Conservation (phyloP, 2,797 vertebrate genomes). For the Phaenicophaeus curvirostris region DNA sequence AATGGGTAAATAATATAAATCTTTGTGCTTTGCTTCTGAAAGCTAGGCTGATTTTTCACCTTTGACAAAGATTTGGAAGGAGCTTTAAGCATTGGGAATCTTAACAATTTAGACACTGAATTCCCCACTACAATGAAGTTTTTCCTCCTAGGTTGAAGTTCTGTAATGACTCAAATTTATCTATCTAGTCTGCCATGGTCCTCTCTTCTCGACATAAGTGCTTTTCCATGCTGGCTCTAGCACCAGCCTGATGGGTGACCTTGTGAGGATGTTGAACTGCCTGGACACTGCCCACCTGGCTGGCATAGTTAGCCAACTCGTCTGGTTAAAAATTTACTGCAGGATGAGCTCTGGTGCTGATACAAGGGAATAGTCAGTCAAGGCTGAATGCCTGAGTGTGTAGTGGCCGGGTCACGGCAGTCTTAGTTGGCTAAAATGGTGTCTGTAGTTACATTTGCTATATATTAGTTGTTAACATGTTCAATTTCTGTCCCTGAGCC, state of each 20-base stretch:
- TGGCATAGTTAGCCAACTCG: neutral
- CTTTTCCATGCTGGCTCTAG: neutral
- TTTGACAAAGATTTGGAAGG: neutral
- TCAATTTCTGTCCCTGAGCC: slow-evolving; percentile 15
- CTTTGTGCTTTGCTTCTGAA: neutral
- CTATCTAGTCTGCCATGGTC: neutral
- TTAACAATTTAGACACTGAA: neutral
- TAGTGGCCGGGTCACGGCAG: neutral
- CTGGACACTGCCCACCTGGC: neutral
- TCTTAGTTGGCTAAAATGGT: neutral
- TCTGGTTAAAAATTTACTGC: neutral
- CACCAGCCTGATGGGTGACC: neutral
- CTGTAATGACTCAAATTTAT: neutral
- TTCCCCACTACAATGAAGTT: neutral
- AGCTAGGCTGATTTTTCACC: neutral
- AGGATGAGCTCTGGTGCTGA: neutral
- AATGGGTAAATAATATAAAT: neutral
- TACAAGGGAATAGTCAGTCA: neutral
- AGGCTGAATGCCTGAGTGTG: neutral
- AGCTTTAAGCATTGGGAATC: neutral
- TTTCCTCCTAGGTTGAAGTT: neutral
- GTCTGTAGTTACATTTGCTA: slow-evolving; percentile 25
- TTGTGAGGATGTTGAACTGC: neutral
- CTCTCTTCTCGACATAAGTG: neutral
- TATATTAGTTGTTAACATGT: slow-evolving; percentile 35